These are phyloP conservation scores for Astyanax mexicanus DNA, from an alignment of 2,797 vertebrate genomes.

Conservation along the genomic window DNA sequence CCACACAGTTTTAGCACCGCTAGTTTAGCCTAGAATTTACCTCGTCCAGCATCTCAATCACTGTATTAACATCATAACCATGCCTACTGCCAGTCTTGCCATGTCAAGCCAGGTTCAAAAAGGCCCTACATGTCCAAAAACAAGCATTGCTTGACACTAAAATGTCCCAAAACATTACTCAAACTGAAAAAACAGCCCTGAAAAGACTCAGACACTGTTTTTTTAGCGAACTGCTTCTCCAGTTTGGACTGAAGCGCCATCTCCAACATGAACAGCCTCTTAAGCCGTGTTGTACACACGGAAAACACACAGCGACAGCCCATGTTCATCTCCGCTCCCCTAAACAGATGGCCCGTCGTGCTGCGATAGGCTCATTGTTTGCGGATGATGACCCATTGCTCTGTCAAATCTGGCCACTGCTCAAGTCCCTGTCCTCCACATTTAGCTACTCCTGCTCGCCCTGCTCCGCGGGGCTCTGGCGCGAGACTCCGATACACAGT, in stretches of 20 bases:
- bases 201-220: background rate
- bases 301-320: conserved; percentile 54
- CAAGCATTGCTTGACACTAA: no score
- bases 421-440: conserved; percentile 55
- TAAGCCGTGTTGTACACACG: conserved; percentile 54
- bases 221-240: background rate
- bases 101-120: no score
- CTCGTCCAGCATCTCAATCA: no score
- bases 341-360: conserved; percentile 64
- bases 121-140: background rate
- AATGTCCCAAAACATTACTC: background rate
- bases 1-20: no score
- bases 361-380: conserved; percentile 63
- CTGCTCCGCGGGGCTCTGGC: conserved; percentile 50
- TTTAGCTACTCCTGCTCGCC: conserved; percentile 57
- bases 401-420: conserved; percentile 62
- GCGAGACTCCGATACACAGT: conserved; percentile 7
- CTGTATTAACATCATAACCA: no score
- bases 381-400: conserved; percentile 62
- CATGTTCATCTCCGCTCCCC: conserved; percentile 49
- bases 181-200: background rate
- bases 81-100: no score
- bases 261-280: conserved; percentile 46
- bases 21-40: no score
- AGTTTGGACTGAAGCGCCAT: conserved; percentile 16